Conservation (phyloP, 2,113 vertebrate species). For the Anser cygnoides region DNA sequence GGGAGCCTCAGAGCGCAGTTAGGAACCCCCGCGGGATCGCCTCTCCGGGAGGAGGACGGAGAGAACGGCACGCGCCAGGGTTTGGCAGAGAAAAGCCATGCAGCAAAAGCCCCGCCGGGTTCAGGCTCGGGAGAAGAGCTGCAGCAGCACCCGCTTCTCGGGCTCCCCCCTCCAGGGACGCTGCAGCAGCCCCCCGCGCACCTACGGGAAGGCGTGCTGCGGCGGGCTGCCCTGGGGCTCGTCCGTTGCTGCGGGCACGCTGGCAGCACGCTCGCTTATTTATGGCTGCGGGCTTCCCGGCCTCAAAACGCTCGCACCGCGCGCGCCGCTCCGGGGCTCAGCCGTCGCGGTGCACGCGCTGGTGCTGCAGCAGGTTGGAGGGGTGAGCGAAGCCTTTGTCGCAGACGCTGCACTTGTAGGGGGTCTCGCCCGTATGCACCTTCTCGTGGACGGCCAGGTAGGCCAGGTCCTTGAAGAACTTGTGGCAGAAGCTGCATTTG, state of each 20-base stretch:
- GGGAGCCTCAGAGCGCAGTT: neutral
- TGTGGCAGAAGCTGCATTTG: slow-evolving; percentile 55
- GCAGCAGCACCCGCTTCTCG: neutral
- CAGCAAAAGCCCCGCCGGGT: neutral
- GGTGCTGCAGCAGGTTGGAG: slow-evolving; percentile 65
- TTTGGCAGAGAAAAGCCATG: neutral
- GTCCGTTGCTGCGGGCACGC: fast-evolving
- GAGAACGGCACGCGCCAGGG: neutral
- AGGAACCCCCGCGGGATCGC: neutral
- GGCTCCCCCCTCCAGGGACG: neutral
- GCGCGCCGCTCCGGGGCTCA: neutral
- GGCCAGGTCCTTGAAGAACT: slow-evolving; percentile 65
- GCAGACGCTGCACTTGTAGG: slow-evolving; percentile 34
- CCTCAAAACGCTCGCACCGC: neutral
- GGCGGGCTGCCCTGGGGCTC: neutral
- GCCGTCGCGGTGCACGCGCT: neutral
- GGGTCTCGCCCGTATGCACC: slow-evolving; percentile 50
- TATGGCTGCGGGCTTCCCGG: fast-evolving
- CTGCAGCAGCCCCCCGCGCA: neutral
- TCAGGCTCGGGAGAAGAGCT: neutral
- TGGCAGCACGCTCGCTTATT: neutral
- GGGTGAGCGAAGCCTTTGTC: slow-evolving; percentile 61
- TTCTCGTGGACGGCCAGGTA: slow-evolving; percentile 65
- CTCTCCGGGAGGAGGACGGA: neutral
- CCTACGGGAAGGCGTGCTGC: neutral